Evolutionary conservation across 2,113 vertebrate species (phyloP).

Genomic region (Sebastes fasciatus): DNA sequence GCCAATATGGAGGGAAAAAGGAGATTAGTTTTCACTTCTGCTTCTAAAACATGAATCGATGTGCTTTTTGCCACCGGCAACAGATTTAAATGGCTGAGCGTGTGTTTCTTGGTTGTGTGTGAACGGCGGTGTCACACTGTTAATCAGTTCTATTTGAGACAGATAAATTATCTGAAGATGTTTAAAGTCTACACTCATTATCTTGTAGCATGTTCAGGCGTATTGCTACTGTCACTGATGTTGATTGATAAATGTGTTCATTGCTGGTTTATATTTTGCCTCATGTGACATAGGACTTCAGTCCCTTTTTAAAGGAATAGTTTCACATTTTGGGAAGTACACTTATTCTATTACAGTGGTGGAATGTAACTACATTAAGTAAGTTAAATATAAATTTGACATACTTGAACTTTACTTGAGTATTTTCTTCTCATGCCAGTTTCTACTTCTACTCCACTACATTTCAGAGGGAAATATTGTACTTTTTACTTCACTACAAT

Average conservation of each 20-base stretch:
- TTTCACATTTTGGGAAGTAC: neutral
- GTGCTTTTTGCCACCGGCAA: conserved; percentile 48
- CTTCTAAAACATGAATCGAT: conserved; percentile 47
- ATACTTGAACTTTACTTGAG: no score
- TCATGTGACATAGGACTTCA: neutral
- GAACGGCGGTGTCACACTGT: conserved; percentile 18
- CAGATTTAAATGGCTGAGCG: conserved; percentile 39
- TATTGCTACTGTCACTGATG: conserved; percentile 1
- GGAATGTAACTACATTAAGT: no score
- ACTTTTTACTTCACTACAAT: no score
- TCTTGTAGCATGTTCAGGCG: neutral
- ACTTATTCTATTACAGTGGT: neutral
- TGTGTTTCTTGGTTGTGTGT: conserved; percentile 11
- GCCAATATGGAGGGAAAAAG: conserved; percentile 24
- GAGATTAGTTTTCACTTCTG: conserved; percentile 49
- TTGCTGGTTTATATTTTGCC: neutral
- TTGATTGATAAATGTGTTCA: neutral
- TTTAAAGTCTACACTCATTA: conserved; percentile 2
- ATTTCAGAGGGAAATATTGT: no score
- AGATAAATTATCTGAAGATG: conserved; percentile 20
- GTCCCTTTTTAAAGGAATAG: neutral
- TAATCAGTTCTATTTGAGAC: conserved; percentile 51
- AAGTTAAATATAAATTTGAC: no score
- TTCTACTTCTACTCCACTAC: no score
- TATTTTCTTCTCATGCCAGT: no score